Conservation (phyloP, 1,140 invertebrate genomes). For the Bombus impatiens region DNA sequence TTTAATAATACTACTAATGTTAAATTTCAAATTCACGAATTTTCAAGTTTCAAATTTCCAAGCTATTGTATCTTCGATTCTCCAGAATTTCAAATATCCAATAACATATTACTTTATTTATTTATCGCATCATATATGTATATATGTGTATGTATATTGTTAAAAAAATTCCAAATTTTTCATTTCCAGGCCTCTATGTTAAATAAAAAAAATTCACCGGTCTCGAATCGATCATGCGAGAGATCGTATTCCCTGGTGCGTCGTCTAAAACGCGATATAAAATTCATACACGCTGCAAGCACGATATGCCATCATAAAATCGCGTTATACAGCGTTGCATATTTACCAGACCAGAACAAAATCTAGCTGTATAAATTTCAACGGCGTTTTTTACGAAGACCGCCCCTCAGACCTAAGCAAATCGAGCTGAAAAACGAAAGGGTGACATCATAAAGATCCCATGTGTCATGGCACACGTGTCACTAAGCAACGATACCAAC, state of each 20-base stretch:
- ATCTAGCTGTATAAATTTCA: slow-evolving; percentile 73
- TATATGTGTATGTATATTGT: too few relatives aligned
- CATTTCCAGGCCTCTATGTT: not conserved
- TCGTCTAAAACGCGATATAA: slow-evolving; percentile 18
- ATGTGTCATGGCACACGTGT: slow-evolving; percentile 77
- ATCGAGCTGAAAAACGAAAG: slow-evolving; percentile 61
- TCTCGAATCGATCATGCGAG: not conserved
- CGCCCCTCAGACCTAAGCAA: slow-evolving; percentile 51
- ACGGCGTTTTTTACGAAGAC: slow-evolving; percentile 66
- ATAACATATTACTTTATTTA: too few relatives aligned
- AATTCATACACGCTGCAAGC: slow-evolving; percentile 25
- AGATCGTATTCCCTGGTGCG: not conserved
- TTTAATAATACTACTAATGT: too few relatives aligned
- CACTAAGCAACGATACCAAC: slow-evolving; percentile 46
- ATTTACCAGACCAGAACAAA: slow-evolving; percentile 57
- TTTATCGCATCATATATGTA: too few relatives aligned
- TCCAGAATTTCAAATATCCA: too few relatives aligned
- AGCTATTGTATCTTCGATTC: too few relatives aligned
- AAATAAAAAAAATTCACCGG: not conserved
- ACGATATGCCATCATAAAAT: slow-evolving; percentile 45
- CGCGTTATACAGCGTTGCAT: slow-evolving; percentile 44
- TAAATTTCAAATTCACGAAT: too few relatives aligned
- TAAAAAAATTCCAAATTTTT: too few relatives aligned
- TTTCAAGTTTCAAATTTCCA: too few relatives aligned
- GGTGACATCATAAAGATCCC: slow-evolving; percentile 74